Evolutionary conservation across 2,113 vertebrate species (phyloP).

Genomic region (Neodon shergylaensis): DNA sequence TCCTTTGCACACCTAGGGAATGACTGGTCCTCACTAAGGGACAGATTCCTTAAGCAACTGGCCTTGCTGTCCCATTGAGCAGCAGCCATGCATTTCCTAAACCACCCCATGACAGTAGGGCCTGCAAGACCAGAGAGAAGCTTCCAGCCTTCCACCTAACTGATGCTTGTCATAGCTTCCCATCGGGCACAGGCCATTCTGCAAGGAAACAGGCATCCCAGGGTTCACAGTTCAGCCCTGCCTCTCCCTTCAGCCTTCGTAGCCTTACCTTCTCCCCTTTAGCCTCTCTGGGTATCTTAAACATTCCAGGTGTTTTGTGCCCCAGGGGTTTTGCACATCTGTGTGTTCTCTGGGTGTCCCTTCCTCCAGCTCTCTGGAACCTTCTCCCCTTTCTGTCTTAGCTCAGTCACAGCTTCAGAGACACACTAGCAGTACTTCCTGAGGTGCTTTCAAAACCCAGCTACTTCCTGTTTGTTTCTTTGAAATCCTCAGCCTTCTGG

Average conservation of each 20-base stretch:
- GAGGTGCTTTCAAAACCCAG: neutral
- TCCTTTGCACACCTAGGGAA: neutral
- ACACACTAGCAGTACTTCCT: neutral
- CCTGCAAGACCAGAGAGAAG: neutral
- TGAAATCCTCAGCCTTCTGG: neutral
- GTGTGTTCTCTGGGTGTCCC: neutral
- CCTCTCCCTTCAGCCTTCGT: rapidly evolving
- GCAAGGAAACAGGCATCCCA: neutral
- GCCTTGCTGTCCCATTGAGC: no score
- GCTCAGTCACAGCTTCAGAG: neutral
- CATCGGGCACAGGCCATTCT: neutral
- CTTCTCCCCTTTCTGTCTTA: neutral
- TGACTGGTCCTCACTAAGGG: neutral
- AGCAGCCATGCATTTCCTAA: neutral
- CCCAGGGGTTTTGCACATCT: neutral
- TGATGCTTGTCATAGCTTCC: neutral
- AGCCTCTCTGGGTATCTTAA: neutral
- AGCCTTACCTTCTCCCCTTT: neutral
- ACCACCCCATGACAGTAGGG: neutral
- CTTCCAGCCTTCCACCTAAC: neutral
- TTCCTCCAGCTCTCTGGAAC: neutral
- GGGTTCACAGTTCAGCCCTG: rapidly evolving
- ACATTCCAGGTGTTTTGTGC: neutral
- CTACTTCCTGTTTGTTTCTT: neutral
- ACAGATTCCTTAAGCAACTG: neutral